Conservation (phyloP, 2,888 invertebrate genomes). For the Eupelmus urozonus region DNA sequence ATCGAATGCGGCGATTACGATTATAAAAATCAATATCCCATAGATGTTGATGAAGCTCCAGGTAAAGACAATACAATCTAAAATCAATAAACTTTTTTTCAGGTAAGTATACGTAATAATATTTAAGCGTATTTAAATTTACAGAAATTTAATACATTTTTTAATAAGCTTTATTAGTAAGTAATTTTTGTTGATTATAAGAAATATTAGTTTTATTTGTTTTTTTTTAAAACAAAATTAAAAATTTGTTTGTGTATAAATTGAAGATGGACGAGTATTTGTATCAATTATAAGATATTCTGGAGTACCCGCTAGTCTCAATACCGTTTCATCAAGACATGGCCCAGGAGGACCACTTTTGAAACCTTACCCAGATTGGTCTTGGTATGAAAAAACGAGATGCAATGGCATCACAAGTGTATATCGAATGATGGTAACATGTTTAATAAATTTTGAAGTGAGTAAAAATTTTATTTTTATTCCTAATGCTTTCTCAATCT, state of each 20-base stretch:
- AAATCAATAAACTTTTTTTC: background rate
- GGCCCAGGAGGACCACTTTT: slow-evolving; percentile 78
- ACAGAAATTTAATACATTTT: background rate
- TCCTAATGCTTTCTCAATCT: background rate
- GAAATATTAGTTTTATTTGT: too few relatives aligned
- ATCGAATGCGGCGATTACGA: slow-evolving; percentile 8
- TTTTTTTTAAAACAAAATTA: slow-evolving; percentile 69
- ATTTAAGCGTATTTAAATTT: background rate
- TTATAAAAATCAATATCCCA: background rate
- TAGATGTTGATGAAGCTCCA: slow-evolving; percentile 23
- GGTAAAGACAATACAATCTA: slow-evolving; percentile 1
- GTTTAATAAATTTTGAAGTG: too few relatives aligned
- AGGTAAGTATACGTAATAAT: background rate
- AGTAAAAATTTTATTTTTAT: background rate
- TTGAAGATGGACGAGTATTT: slow-evolving; percentile 79
- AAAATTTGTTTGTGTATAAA: too few relatives aligned
- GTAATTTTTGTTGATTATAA: too few relatives aligned
- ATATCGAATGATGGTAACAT: slow-evolving; percentile 84
- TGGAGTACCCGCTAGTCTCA: slow-evolving; percentile 85
- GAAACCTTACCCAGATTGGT: slow-evolving; percentile 82
- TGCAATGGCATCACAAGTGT: slow-evolving; percentile 86
- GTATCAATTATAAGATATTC: slow-evolving; percentile 82
- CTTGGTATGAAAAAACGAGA: slow-evolving; percentile 80
- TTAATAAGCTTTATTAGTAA: background rate
- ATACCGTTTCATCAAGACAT: slow-evolving; percentile 78